These are phyloP conservation scores for Caligus rogercresseyi DNA, from an alignment of 1,140 invertebrate genomes.

Conservation along the genomic window DNA sequence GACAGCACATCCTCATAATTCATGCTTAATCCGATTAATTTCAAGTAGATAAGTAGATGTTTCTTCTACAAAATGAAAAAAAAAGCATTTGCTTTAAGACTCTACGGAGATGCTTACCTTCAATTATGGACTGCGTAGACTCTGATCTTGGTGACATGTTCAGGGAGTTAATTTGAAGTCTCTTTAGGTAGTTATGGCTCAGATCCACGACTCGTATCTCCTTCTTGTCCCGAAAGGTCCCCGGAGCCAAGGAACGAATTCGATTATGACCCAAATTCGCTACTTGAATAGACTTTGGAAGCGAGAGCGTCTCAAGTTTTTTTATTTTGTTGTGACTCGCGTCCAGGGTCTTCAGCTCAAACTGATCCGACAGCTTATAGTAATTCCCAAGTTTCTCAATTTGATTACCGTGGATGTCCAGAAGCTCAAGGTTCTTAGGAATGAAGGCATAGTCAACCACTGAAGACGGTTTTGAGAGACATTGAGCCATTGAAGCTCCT, in stretches of 20 bases:
- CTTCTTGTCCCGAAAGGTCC: slow-evolving; percentile 61
- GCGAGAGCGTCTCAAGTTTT: slow-evolving; percentile 39
- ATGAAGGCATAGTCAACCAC: slow-evolving; percentile 71
- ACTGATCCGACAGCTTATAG: slow-evolving; percentile 47
- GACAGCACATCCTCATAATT: slow-evolving; percentile 33
- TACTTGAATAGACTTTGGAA: slow-evolving; percentile 56
- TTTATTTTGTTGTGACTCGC: slow-evolving; percentile 62
- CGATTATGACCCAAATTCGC: slow-evolving; percentile 64
- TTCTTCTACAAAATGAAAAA: neutral
- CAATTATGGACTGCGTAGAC: neutral
- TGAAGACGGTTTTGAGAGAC: slow-evolving; percentile 73
- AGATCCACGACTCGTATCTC: slow-evolving; percentile 64
- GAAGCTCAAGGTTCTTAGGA: slow-evolving; percentile 59
- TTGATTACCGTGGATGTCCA: slow-evolving; percentile 74
- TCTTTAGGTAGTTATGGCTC: slow-evolving; percentile 62
- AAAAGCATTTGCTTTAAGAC: too few relatives aligned
- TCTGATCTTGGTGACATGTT: slow-evolving; percentile 37
- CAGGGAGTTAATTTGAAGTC: slow-evolving; percentile 43
- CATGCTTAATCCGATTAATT: slow-evolving; percentile 64
- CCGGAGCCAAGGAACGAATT: slow-evolving; percentile 44
- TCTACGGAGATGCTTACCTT: slow-evolving; percentile 4
- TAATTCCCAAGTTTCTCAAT: slow-evolving; percentile 67
- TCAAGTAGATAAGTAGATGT: slow-evolving; percentile 48
- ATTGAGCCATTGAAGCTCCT: slow-evolving; percentile 67
- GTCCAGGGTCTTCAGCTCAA: slow-evolving; percentile 54